Base-by-base conservation (phyloP, 2,797 vertebrate species). In the Lacerta bilineata region DNA sequence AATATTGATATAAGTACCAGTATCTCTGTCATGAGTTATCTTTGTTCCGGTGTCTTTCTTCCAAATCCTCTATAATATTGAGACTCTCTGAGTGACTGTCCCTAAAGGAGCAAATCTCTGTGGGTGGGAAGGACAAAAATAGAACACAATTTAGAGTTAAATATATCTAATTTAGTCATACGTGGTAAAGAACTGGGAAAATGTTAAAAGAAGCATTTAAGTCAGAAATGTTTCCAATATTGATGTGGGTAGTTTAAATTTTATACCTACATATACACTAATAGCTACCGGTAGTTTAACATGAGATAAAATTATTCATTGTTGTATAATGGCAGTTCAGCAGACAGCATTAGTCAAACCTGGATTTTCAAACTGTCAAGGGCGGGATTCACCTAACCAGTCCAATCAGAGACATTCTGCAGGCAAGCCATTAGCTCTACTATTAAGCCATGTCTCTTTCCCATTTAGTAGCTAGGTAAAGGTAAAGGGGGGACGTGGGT, bases 91-190 rank as follows among this genome's bases (percentile, higher is more conserved):
- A 82, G 6, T 59, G 71, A 82, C 71, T 89, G 0, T 89, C 89
- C 27, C n/a, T 90, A 78, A 85, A 87, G 81, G 79, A 90, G 68
- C 68, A 77, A 59, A 33, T 89, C 43, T 89, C 83, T 72, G 80
- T 18, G 55, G n/a, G 8, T 83, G 39, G 55, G 87, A 86, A 85
- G 3, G 84, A 89, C 72, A 75, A 87, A 87, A 90, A 91, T 85
- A 75, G 85, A 79, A 85, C 87, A 55, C 46, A 87, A 77, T 85
- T 79, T 92, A 89, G 76, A 87, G 84, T 85, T 91, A 90, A 86
- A 92, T 86, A 82, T 74, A 87, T 86, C 85, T 84, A 87, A 85
- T 94, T 92, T 84, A 88, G 90, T 92, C 69, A 93, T 91, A 83
- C 43, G 76, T 88, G 84, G 86, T 85, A 90, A 84, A 83, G 93